phyloP scores from a whole-genome alignment of 2,113 vertebrate genomes.

The Poeciliopsis prolifica region DNA sequence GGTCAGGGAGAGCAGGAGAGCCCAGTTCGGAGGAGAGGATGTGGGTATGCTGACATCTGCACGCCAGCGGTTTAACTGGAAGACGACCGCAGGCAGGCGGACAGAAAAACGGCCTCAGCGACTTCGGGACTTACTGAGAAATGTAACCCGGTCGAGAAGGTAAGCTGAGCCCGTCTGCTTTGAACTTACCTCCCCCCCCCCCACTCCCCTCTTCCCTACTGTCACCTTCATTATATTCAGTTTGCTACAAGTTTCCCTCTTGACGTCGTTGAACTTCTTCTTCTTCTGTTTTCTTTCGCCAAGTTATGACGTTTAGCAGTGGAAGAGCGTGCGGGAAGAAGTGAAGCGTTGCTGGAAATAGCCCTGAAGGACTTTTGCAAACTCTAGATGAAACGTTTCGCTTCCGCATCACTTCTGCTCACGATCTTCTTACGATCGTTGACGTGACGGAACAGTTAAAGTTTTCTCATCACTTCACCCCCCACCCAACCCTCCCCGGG shows the following conservation, averaged over 20 bases:
- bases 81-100: slow-evolving; percentile 31
- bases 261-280: neutral
- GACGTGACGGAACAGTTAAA: neutral
- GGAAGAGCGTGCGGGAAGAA: neutral
- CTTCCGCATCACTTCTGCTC: slow-evolving; percentile 1
- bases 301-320: neutral
- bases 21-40: slow-evolving; percentile 56
- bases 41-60: slow-evolving; percentile 75
- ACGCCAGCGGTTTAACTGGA: slow-evolving; percentile 57
- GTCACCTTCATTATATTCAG: neutral
- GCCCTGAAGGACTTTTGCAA: neutral
- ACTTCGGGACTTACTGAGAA: slow-evolving; percentile 32
- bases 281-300: neutral
- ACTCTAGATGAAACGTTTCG: slow-evolving; percentile 16
- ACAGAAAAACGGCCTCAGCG: slow-evolving; percentile 25
- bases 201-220: no score
- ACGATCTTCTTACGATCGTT: neutral
- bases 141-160: slow-evolving; percentile 67
- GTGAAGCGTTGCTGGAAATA: neutral
- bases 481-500: neutral
- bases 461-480: neutral
- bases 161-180: slow-evolving; percentile 25
- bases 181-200: neutral
- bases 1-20: neutral
- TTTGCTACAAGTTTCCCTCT: neutral